Conservation (phyloP, 2,888 invertebrate genomes). For the Hedychridium roseum region DNA sequence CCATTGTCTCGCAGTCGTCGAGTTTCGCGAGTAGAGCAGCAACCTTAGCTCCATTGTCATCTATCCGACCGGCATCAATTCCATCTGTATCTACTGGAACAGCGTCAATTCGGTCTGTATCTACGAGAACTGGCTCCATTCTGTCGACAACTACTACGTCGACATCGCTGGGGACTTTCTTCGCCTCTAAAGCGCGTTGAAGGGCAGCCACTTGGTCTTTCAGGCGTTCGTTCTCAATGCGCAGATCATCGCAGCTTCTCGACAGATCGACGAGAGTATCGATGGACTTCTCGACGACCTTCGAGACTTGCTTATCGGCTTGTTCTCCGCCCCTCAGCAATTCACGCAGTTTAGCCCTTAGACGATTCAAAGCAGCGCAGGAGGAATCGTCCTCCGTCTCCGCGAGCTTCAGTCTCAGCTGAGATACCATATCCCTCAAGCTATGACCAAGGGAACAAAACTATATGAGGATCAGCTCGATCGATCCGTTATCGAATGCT, state of each 20-base stretch:
- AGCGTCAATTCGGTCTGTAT: no score
- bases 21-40: neutral
- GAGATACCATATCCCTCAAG: conserved; percentile 42
- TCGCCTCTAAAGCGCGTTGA: conserved; percentile 4
- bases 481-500: conserved; percentile 6
- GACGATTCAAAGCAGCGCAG: conserved; percentile 50
- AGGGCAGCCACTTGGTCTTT: conserved; percentile 28
- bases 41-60: no score
- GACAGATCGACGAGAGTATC: conserved; percentile 47
- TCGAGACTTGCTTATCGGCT: conserved; percentile 41
- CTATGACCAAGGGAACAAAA: conserved; percentile 28
- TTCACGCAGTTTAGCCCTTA: conserved; percentile 52
- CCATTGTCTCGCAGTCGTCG: conserved; percentile 14
- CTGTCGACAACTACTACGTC: no score
- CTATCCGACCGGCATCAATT: no score
- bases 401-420: conserved; percentile 42
- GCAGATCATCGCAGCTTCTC: conserved; percentile 42
- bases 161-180: neutral
- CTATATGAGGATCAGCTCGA: neutral
- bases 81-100: no score
- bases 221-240: conserved; percentile 40
- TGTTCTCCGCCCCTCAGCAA: conserved; percentile 47
- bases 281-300: conserved; percentile 48
- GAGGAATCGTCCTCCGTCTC: conserved; percentile 49
- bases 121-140: no score